Percentiles rank a stretch among this genome's conserved stretches.
phyloP scores from a whole-genome alignment of 2,113 vertebrate genomes.

The Polypterus senegalus region DNA sequence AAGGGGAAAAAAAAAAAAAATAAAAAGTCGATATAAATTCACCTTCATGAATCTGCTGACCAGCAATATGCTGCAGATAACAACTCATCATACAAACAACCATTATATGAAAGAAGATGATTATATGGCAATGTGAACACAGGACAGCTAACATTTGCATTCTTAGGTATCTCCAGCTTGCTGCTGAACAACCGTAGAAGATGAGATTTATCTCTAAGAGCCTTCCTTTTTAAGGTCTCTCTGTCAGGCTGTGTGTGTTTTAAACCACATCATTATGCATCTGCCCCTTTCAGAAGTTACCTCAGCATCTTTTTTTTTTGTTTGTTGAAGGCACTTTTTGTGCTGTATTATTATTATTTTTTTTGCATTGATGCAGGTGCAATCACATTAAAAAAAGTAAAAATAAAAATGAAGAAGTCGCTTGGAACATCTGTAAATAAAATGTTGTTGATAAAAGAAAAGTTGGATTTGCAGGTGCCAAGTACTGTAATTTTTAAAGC shows the following conservation, averaged over 20 bases:
- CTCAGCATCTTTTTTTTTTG: neutral
- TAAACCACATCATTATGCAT: slow-evolving; percentile 23
- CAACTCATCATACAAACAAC: too few species aligned
- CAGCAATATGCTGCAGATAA: too few species aligned
- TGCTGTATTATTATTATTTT: neutral
- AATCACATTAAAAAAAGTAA: slow-evolving; percentile 14
- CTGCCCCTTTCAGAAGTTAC: slow-evolving; percentile 23
- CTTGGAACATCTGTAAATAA: neutral
- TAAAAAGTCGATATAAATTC: too few species aligned
- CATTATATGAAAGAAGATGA: too few species aligned
- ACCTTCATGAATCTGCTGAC: too few species aligned
- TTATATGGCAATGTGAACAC: too few species aligned
- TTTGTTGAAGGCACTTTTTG: neutral
- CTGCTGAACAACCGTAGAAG: too few species aligned
- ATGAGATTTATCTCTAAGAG: too few species aligned
- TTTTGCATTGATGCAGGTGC: slow-evolving; percentile 13
- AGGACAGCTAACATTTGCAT: too few species aligned
- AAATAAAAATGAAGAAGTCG: neutral
- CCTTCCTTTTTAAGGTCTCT: too few species aligned
- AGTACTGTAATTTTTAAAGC: slow-evolving; percentile 29
- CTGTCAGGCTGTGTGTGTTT: neutral
- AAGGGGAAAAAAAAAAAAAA: too few species aligned
- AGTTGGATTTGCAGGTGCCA: slow-evolving; percentile 36
- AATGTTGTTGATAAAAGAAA: slow-evolving; percentile 11
- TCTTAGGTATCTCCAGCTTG: too few species aligned